phyloP scores from a whole-genome alignment of 2,888 invertebrate genomes.

The Fragum whitleyi region DNA sequence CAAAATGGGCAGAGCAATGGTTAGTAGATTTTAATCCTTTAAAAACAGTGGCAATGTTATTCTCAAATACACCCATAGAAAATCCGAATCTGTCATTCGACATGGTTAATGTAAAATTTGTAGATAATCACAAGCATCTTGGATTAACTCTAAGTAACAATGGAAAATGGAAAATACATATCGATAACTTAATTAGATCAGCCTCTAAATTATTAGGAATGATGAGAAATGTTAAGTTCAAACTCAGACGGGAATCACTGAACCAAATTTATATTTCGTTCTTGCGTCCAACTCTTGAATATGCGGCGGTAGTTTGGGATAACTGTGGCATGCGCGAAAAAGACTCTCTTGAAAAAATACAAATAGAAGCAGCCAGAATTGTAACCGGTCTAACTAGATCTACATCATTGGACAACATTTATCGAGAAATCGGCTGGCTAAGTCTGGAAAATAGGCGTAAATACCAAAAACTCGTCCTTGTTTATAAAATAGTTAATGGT shows the following conservation, averaged over 20 bases:
- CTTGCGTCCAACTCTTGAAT: too few species aligned
- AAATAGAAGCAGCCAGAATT: slow-evolving; percentile 36
- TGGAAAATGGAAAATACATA: slow-evolving; percentile 26
- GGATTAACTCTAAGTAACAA: slow-evolving; percentile 28
- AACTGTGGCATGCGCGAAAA: slow-evolving; percentile 14
- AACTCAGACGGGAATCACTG: too few species aligned
- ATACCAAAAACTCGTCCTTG: slow-evolving; percentile 11
- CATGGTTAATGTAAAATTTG: background rate
- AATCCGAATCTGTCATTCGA: background rate
- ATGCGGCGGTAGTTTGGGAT: too few species aligned
- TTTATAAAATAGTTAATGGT: slow-evolving; percentile 7
- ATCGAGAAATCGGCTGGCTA: slow-evolving; percentile 29
- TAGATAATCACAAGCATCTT: slow-evolving; percentile 7
- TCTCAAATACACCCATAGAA: background rate
- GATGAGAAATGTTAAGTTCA: too few species aligned
- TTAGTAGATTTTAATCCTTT: slow-evolving; percentile 24
- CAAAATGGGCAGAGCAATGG: slow-evolving; percentile 22
- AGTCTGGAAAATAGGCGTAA: slow-evolving; percentile 15
- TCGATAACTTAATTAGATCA: slow-evolving; percentile 19
- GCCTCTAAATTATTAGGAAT: slow-evolving; percentile 35
- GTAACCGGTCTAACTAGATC: slow-evolving; percentile 31
- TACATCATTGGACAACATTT: slow-evolving; percentile 7
- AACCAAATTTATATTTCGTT: too few species aligned
- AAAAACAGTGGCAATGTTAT: slow-evolving; percentile 25
- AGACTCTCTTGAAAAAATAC: slow-evolving; percentile 28